phyloP scores from a whole-genome alignment of 1,140 invertebrate genomes.

The Aphelenchoides besseyi region DNA sequence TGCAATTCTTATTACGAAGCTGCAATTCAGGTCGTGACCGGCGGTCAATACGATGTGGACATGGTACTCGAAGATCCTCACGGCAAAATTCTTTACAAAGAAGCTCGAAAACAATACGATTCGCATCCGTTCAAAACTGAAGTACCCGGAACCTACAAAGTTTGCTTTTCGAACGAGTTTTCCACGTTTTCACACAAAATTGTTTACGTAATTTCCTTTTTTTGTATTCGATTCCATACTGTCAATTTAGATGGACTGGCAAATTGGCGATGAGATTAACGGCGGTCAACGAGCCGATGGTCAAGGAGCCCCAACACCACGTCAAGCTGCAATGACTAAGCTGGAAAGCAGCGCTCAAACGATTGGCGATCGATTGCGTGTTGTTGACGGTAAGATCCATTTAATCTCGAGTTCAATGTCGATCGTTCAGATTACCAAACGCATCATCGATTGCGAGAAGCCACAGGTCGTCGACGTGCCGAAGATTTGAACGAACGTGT shows the following conservation, averaged over 20 bases:
- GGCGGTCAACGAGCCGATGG: constrained; percentile 9
- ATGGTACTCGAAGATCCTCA: constrained; percentile 82
- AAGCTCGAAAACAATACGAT: constrained; percentile 75
- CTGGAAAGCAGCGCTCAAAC: constrained; percentile 43
- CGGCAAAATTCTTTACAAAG: constrained; percentile 82
- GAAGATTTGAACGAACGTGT: constrained; percentile 92
- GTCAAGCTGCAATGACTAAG: constrained; percentile 30
- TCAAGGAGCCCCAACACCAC: constrained; percentile 32
- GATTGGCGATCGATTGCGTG: constrained; percentile 47
- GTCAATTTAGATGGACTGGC: constrained; percentile 35
- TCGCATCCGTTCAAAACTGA: constrained; percentile 76
- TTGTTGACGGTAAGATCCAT: constrained; percentile 18
- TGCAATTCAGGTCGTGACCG: constrained; percentile 82
- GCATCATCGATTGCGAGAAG: constrained; percentile 87
- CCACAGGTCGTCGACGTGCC: constrained; percentile 85
- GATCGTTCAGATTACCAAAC: constrained; percentile 68
- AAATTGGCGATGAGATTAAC: constrained; percentile 35
- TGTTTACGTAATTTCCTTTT: constrained; percentile 76
- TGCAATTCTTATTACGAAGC: background rate
- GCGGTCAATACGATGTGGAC: constrained; percentile 98
- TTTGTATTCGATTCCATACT: constrained; percentile 6
- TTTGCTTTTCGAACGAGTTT: constrained; percentile 98
- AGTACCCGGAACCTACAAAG: constrained; percentile 50
- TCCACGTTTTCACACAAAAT: constrained; percentile 99
- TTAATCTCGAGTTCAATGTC: background rate